These are phyloP conservation scores for Zaprionus ornatus DNA, from an alignment of 1,140 invertebrate species.

Conservation along the genomic window DNA sequence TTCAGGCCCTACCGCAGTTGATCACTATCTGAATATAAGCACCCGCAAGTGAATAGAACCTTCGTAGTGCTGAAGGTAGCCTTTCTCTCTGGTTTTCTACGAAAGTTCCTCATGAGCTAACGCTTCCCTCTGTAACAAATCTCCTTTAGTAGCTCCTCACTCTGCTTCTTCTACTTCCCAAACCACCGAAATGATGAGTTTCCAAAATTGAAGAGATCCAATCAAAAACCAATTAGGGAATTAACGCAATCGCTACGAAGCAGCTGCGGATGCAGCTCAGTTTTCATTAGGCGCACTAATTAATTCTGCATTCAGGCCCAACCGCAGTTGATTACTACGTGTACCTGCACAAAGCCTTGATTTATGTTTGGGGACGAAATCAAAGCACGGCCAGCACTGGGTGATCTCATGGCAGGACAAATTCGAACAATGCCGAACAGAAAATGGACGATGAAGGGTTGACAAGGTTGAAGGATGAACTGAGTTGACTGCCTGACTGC, in stretches of 20 bases:
- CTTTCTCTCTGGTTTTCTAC: too few species aligned
- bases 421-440: slow-evolving; percentile 23
- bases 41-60: too few species aligned
- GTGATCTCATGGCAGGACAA: slow-evolving; percentile 10
- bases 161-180: background rate
- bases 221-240: background rate
- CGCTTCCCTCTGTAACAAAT: too few species aligned
- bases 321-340: too few species aligned
- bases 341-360: background rate
- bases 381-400: background rate
- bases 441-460: background rate
- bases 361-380: background rate
- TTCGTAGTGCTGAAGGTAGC: too few species aligned
- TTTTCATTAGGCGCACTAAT: slow-evolving; percentile 1
- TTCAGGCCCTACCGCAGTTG: background rate
- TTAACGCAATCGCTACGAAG: background rate
- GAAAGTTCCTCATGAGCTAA: too few species aligned
- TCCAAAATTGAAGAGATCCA: background rate
- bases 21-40: too few species aligned
- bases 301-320: background rate
- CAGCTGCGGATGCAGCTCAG: background rate
- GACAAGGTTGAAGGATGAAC: background rate
- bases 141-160: too few species aligned
- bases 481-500: background rate
- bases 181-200: background rate